Percentiles rank a stretch among this genome's conserved stretches.
phyloP scores from a whole-genome alignment of 2,113 vertebrate species.

The Hyla sarda region DNA sequence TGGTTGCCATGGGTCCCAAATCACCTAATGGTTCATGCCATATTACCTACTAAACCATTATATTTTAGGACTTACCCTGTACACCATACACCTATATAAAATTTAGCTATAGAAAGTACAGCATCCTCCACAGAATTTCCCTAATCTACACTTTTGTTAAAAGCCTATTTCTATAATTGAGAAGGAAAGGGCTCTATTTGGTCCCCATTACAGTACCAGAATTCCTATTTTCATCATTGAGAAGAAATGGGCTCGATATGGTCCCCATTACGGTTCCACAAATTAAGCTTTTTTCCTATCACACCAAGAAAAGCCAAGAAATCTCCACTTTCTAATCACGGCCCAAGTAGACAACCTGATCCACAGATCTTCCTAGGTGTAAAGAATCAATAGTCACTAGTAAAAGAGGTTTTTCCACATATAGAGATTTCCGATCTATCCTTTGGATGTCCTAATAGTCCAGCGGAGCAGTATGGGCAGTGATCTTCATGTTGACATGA shows the following conservation, averaged over 20 bases:
- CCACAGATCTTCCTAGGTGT: too few relatives aligned
- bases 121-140: too few relatives aligned
- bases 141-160: neutral
- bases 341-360: neutral
- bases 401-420: neutral
- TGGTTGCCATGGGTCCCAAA: neutral
- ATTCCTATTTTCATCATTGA: neutral
- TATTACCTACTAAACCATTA: neutral
- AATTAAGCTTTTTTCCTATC: neutral
- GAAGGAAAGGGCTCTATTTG: neutral
- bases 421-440: neutral
- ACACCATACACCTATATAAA: neutral
- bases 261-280: neutral
- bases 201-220: neutral
- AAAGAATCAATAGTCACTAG: neutral
- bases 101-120: neutral
- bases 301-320: neutral
- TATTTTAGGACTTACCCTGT: neutral
- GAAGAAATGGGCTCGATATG: neutral
- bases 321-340: neutral
- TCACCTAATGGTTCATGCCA: neutral
- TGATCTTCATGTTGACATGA: neutral
- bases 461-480: neutral
- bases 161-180: neutral
- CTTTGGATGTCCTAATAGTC: neutral